phyloP scores from a whole-genome alignment of 2,113 vertebrate species.

The Centropus unirufus region DNA sequence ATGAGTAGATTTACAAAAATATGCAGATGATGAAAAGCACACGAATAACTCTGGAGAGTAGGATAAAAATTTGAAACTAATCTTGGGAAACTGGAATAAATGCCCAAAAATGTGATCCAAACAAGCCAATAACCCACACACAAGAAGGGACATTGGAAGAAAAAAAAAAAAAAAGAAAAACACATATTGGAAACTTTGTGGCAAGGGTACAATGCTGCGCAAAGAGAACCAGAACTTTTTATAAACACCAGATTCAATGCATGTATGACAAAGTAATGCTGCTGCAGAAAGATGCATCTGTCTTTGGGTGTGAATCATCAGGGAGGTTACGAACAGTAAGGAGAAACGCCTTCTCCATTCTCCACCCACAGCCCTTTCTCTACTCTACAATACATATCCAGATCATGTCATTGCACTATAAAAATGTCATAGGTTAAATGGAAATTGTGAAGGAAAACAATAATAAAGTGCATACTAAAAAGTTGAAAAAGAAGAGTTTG shows the following conservation, averaged over 20 bases:
- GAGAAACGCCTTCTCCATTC: not conserved
- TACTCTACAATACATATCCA: fast-evolving
- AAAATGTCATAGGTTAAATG: fast-evolving
- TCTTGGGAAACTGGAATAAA: not conserved
- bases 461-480: not conserved
- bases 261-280: fast-evolving
- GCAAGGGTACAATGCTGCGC: not conserved
- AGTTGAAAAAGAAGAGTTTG: not conserved
- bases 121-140: not conserved
- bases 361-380: not conserved
- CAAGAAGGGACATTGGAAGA: not conserved
- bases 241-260: not conserved
- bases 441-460: not conserved
- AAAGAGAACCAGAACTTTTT: not conserved
- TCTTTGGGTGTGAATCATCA: fast-evolving
- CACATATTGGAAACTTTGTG: not conserved
- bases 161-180: not conserved
- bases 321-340: fast-evolving
- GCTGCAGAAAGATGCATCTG: not conserved
- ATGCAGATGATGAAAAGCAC: not conserved
- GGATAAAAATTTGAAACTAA: not conserved
- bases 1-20: slow-evolving; percentile 3
- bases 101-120: not conserved
- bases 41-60: slow-evolving; percentile 17
- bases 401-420: fast-evolving